A percentile compares a stretch with the other conserved stretches of the same genome.
Evolutionary conservation across 2,113 vertebrate genomes (phyloP).

Genomic region (Ophthalmolycus amberensis): DNA sequence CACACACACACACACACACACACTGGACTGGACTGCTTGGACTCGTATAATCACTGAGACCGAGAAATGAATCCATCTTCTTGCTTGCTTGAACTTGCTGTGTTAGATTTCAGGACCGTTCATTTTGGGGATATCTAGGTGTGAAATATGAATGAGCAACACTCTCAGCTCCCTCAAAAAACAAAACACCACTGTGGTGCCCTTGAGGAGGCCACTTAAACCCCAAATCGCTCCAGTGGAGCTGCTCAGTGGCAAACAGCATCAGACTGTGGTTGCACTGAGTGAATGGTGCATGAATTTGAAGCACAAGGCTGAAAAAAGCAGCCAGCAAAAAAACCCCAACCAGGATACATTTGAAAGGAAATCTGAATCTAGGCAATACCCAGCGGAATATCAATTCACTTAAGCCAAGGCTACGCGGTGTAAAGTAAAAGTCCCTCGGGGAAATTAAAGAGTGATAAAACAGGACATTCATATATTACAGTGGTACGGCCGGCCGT

Average conservation of each 20-base stretch:
- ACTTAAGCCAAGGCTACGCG: slow-evolving; percentile 48
- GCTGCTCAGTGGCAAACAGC: slow-evolving; percentile 68
- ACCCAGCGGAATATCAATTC: slow-evolving; percentile 50
- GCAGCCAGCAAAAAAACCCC: slow-evolving; percentile 35
- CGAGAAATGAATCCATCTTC: slow-evolving; percentile 42
- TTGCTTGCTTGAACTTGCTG: slow-evolving; percentile 30
- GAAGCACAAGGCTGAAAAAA: slow-evolving; percentile 41
- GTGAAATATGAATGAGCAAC: slow-evolving; percentile 64
- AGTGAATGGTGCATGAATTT: slow-evolving; percentile 65
- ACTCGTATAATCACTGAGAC: slow-evolving; percentile 42
- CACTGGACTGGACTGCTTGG: slow-evolving; percentile 22
- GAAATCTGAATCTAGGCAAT: slow-evolving; percentile 54
- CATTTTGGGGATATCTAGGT: slow-evolving; percentile 45
- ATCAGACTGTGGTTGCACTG: slow-evolving; percentile 59
- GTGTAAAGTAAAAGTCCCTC: slow-evolving; percentile 56
- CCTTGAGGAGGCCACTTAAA: slow-evolving; percentile 73
- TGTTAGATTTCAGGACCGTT: slow-evolving; percentile 57
- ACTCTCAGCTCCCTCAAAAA: slow-evolving; percentile 50
- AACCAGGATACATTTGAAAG: slow-evolving; percentile 38
- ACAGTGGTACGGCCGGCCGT: slow-evolving; percentile 44
- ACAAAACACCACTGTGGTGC: slow-evolving; percentile 46
- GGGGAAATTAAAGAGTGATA: slow-evolving; percentile 67
- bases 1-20: slow-evolving; percentile 20
- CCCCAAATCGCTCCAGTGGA: slow-evolving; percentile 65
- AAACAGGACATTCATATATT: slow-evolving; percentile 66